A percentile compares a stretch with the other conserved stretches of the same genome.
phyloP scores from a whole-genome alignment of 2,113 vertebrate genomes.

The Xiphophorus hellerii region DNA sequence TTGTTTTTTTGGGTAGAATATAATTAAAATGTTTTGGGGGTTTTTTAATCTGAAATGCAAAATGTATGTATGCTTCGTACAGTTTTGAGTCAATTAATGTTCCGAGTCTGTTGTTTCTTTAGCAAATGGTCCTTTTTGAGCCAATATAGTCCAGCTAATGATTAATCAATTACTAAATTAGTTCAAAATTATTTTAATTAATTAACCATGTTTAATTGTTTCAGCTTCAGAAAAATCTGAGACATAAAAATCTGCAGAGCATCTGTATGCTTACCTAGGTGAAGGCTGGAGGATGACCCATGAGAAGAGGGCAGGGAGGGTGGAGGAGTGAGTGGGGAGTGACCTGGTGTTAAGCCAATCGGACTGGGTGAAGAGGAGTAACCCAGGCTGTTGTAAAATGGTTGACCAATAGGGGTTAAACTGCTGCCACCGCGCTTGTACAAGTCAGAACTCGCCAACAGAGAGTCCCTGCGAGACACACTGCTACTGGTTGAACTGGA shows the following conservation, averaged over 20 bases:
- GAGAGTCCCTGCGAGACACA: slow-evolving; percentile 94
- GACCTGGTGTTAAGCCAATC: slow-evolving; percentile 95
- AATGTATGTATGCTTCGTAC: too few species aligned
- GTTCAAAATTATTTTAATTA: too few species aligned
- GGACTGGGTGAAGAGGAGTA: slow-evolving; percentile 98
- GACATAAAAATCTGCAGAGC: not conserved
- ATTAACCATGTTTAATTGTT: too few species aligned
- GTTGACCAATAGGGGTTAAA: slow-evolving; percentile 95
- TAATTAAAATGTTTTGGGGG: too few species aligned
- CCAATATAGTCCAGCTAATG: too few species aligned
- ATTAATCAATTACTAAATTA: too few species aligned
- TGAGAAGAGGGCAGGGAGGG: slow-evolving; percentile 95
- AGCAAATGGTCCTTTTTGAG: too few species aligned
- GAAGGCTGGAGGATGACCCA: slow-evolving; percentile 97
- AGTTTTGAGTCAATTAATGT: too few species aligned
- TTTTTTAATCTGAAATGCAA: too few species aligned
- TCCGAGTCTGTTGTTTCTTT: too few species aligned
- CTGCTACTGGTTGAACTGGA: slow-evolving; percentile 95
- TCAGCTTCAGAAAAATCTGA: not conserved
- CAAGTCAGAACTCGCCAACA: slow-evolving; percentile 93
- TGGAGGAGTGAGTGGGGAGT: slow-evolving; percentile 97
- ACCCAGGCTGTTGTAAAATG: slow-evolving; percentile 98
- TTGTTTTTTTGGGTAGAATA: too few species aligned
- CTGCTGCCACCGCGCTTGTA: slow-evolving; percentile 97
- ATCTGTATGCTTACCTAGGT: slow-evolving; percentile 84